Percentiles rank a stretch among this genome's conserved stretches.
Evolutionary conservation across 2,113 vertebrate genomes (phyloP).

Genomic region (Datnioides undecimradiatus): DNA sequence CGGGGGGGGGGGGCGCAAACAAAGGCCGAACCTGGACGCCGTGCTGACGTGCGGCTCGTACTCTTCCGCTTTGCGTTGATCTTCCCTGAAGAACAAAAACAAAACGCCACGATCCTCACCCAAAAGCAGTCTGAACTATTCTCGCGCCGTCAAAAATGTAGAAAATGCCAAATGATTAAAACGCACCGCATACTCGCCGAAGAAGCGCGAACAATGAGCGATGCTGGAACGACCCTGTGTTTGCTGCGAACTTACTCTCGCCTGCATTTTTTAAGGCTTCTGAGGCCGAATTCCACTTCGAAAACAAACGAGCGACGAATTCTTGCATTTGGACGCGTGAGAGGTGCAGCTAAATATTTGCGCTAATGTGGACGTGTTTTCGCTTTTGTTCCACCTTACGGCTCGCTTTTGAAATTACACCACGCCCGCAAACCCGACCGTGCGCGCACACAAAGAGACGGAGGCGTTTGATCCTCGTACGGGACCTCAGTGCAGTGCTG

Average conservation of each 20-base stretch:
- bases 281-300: not conserved
- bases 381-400: not conserved
- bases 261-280: not conserved
- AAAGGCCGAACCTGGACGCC: not conserved
- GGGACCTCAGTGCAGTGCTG: not conserved
- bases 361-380: not conserved
- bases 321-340: not conserved
- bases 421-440: too few species aligned
- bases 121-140: slow-evolving; percentile 1
- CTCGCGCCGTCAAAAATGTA: not conserved
- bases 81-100: not conserved
- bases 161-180: not conserved
- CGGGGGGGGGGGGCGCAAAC: too few species aligned
- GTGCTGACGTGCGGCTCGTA: not conserved
- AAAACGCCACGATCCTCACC: not conserved
- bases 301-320: not conserved
- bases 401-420: too few species aligned
- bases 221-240: not conserved
- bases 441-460: too few species aligned
- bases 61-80: not conserved
- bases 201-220: not conserved
- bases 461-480: too few species aligned
- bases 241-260: not conserved
- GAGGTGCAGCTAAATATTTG: not conserved
- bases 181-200: not conserved